Conservation (phyloP, 2,888 invertebrate genomes). For the Heliconius charithonia region DNA sequence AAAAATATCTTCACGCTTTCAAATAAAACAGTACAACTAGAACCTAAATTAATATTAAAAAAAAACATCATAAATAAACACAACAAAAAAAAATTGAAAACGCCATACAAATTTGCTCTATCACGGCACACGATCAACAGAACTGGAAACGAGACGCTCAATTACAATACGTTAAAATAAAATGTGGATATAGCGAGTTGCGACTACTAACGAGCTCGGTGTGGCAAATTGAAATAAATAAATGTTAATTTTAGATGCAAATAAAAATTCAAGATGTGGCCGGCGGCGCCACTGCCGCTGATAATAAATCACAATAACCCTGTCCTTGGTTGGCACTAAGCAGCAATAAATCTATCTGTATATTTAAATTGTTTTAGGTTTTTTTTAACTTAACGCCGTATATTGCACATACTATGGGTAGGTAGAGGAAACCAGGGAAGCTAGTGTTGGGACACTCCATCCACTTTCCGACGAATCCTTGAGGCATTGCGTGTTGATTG, state of each 20-base stretch:
- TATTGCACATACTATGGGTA: neutral
- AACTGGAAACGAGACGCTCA: slow-evolving; percentile 35
- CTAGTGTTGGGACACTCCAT: neutral
- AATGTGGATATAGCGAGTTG: slow-evolving; percentile 31
- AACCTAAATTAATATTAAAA: neutral
- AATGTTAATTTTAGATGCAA: slow-evolving; percentile 58
- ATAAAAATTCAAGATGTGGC: slow-evolving; percentile 54
- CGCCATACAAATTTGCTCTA: neutral
- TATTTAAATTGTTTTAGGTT: slow-evolving; percentile 6
- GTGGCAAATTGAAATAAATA: slow-evolving; percentile 51
- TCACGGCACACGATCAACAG: slow-evolving; percentile 25
- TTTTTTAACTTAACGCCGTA: neutral
- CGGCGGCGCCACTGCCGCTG: slow-evolving; percentile 59
- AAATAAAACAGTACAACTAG: neutral
- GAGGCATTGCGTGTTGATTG: too few species aligned
- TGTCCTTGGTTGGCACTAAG: slow-evolving; percentile 29
- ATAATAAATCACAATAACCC: slow-evolving; percentile 49
- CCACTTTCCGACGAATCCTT: too few species aligned
- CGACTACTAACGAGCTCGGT: slow-evolving; percentile 39
- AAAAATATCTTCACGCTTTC: neutral
- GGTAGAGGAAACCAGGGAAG: neutral
- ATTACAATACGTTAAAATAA: slow-evolving; percentile 45
- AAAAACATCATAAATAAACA: neutral
- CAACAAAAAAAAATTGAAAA: neutral
- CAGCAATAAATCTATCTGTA: slow-evolving; percentile 38